Evolutionary conservation across 2,797 vertebrate species (phyloP).

Genomic region (Microtus californicus): DNA sequence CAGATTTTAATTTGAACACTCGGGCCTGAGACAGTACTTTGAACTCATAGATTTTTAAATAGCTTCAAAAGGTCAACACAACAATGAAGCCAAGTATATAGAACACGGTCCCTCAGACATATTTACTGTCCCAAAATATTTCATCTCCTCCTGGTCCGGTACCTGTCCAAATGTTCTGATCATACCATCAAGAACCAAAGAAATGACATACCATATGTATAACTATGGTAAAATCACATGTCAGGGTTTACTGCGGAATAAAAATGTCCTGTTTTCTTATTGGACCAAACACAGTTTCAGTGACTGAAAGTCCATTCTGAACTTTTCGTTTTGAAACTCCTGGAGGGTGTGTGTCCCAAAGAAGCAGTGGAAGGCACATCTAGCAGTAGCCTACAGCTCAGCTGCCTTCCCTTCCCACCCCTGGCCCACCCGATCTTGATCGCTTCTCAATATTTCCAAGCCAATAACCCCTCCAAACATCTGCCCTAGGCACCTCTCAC

Average conservation of each 20-base stretch:
- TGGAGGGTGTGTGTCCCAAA: neutral
- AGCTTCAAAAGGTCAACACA: neutral
- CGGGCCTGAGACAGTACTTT: neutral
- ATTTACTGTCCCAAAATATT: neutral
- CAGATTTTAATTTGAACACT: neutral
- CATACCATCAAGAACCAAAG: neutral
- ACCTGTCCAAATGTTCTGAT: neutral
- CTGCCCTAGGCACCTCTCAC: neutral
- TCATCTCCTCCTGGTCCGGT: neutral
- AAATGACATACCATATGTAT: no score
- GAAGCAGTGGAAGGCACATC: neutral
- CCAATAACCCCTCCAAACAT: neutral
- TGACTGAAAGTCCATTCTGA: neutral
- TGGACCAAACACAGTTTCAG: neutral
- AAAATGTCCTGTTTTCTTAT: neutral
- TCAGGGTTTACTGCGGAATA: neutral
- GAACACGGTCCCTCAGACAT: neutral
- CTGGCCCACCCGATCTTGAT: fast-evolving
- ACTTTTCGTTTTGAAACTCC: neutral
- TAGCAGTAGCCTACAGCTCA: fast-evolving
- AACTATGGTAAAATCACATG: neutral
- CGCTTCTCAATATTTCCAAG: neutral
- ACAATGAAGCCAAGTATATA: neutral
- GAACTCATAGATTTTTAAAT: neutral
- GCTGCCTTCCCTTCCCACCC: neutral